Base-by-base conservation (phyloP, 2,113 vertebrate species). In the Camelus bactrianus region DNA sequence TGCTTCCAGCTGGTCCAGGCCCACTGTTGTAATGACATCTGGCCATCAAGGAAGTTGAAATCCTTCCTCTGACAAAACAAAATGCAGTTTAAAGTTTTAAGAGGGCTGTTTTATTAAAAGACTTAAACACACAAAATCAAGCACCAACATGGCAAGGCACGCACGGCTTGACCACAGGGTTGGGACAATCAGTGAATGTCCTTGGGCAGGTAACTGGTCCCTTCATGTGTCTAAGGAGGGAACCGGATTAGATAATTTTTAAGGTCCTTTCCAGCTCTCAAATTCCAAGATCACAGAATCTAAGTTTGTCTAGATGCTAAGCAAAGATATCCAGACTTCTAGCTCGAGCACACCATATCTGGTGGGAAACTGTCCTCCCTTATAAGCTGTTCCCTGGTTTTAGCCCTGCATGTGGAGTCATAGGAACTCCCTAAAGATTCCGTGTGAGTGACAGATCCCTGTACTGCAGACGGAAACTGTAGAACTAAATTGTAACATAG, bases 81-180 rank as follows among this genome's bases (percentile, higher is more conserved):
- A 19, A 54, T 50, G 10, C 13, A 7, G 32, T 28, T 56, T 56
- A 11, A 86, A 17, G 30, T 75, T 38, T 83, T 89, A 50, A 80
- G 56, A 80, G 56, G 28, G n/a, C 30, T 67, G 14, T 67, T 79
- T 60, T 73, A 67, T 67, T 35, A 38, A 84, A 19, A 69, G 72
- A 38, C 35, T 60, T 12, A 32, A 52, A 60, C 60, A 69, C 48
- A 16, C 42, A 67, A 52, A 81, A 60, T 54, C 64, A 50, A 50
- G 35, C n/a, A 11, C 30, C 32, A 50, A 52, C 30, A 81, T 7
- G 46, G 6, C 79, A 42, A 56, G 24, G 52, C 9, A 9, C 0
- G 0, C 6, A 0, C 1, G 1, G 30, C 52, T 20, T 0, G 10
- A 35, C 20, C 0, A 4, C 14, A 67, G 32, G 22, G 24, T 35